Conservation (phyloP, 2,797 vertebrate species). For the Anniella stebbinsi region DNA sequence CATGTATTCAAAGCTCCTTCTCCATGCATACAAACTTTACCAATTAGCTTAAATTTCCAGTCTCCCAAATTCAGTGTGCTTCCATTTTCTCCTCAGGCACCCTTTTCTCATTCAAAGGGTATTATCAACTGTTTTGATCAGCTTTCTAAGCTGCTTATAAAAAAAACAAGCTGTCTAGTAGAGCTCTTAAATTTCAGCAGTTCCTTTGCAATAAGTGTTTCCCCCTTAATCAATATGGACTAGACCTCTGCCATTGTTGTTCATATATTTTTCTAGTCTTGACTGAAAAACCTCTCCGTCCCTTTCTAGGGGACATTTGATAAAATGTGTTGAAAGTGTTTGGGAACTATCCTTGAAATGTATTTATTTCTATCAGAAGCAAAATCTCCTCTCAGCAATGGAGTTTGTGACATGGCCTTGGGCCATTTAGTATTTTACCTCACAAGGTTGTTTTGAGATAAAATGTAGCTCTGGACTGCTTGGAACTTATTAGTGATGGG, state of each 20-base stretch:
- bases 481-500: too few species aligned
- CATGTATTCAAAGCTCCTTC: not conserved
- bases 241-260: not conserved
- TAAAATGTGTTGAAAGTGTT: slow-evolving; percentile 26
- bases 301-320: slow-evolving; percentile 1
- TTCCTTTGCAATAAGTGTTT: not conserved
- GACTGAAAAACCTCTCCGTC: slow-evolving; percentile 22
- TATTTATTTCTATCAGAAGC: slow-evolving; percentile 39
- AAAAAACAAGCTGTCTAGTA: not conserved
- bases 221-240: not conserved
- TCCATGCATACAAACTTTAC: not conserved
- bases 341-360: slow-evolving; percentile 27
- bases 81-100: not conserved
- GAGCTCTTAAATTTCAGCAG: not conserved
- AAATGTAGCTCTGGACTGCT: not conserved
- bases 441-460: not conserved
- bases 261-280: not conserved
- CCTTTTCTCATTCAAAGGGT: not conserved
- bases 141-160: not conserved
- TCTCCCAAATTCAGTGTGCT: not conserved
- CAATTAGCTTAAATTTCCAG: not conserved
- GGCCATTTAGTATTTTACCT: not conserved
- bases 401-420: not conserved
- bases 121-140: not conserved
- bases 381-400: not conserved